phyloP scores from a whole-genome alignment of 2,888 invertebrate genomes.

The Scaptomyza polygonia region DNA sequence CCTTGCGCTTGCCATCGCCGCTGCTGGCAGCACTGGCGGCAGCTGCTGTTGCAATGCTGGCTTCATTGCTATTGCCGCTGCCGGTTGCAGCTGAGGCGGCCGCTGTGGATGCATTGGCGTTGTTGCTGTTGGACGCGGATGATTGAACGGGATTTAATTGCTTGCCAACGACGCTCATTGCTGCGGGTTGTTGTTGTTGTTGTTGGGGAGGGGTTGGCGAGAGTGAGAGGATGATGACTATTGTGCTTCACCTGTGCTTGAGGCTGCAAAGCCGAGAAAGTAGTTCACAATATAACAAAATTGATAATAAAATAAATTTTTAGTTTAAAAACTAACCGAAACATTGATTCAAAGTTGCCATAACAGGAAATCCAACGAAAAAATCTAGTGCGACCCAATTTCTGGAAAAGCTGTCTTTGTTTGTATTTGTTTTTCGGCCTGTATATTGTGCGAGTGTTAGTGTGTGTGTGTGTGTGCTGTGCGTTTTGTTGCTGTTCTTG shows the following conservation, averaged over 20 bases:
- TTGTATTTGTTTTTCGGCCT: conserved; percentile 67
- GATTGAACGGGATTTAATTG: conserved; percentile 76
- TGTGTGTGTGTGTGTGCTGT: conserved; percentile 36
- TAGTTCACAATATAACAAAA: too few relatives aligned
- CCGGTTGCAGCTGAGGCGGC: conserved; percentile 4
- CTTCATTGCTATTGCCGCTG: conserved; percentile 1
- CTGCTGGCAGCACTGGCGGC: conserved; percentile 10
- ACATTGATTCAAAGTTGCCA: conserved; percentile 62
- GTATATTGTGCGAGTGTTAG: conserved; percentile 20
- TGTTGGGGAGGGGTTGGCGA: not conserved
- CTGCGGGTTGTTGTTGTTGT: conserved; percentile 13
- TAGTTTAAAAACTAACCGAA: conserved; percentile 50
- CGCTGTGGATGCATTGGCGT: conserved; percentile 33
- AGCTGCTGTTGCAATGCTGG: conserved; percentile 17
- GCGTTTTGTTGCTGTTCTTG: conserved; percentile 41
- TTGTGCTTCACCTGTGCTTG: conserved; percentile 23
- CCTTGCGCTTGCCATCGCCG: conserved; percentile 43
- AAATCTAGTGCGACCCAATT: conserved; percentile 69
- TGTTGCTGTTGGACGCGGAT: conserved; percentile 15
- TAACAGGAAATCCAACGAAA: conserved; percentile 44
- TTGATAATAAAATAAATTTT: too few relatives aligned
- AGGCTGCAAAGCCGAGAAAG: conserved; percentile 19
- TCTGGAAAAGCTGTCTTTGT: conserved; percentile 70
- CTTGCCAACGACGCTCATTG: conserved; percentile 80
- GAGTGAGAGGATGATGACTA: conserved; percentile 17